Evolutionary conservation across 2,797 vertebrate species (phyloP), one percentile per base, ranked within the genome.

Genomic region (Monodelphis domestica): DNA sequence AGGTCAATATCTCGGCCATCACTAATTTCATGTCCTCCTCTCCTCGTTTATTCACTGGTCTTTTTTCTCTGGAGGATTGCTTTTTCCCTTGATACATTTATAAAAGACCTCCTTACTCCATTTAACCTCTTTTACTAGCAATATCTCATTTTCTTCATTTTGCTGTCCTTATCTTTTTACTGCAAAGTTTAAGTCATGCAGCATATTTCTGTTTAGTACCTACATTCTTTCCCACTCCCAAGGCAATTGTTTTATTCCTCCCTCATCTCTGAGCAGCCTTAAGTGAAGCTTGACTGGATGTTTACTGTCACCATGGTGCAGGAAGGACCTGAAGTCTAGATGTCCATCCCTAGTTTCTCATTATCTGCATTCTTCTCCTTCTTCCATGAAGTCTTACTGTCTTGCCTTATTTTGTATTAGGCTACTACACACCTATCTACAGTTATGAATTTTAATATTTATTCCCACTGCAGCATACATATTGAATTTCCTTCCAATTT

Each of bases 1-100:
- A 97, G 96, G 96, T 97, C 97, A 97, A 94, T 97, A 96, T 95
- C 93, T 91, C 84, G 53, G 94, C 91, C 94, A 95, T 96, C 95
- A 95, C 96, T 97, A 97, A 97, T 97, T 96, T 96, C 95, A 95
- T 0, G 4, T 92, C 93, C 90, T 95, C 95, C 90, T 95, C 94
- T 94, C 95, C 91, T 94, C 96, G 97, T 95, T 96, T 95, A 96
- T 91, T 94, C 93, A 91, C 87, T 78, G 78, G 92, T 53, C 93
- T 90, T 95, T 96, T 94, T 94, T 87, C 96, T 97, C 93, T 38
- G 17, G 91, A 92, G 90, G 57, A 91, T 95, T 56, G 56, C 78
- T 94, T 93, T 84, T 90, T 95, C 33, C 24, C 95, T 95, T 90
- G 92, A 96, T 96, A 93, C 91, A 90, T 96, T 95, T 96, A 96